Base-by-base conservation (phyloP, 1,140 invertebrate genomes). In the Argopecten irradians region DNA sequence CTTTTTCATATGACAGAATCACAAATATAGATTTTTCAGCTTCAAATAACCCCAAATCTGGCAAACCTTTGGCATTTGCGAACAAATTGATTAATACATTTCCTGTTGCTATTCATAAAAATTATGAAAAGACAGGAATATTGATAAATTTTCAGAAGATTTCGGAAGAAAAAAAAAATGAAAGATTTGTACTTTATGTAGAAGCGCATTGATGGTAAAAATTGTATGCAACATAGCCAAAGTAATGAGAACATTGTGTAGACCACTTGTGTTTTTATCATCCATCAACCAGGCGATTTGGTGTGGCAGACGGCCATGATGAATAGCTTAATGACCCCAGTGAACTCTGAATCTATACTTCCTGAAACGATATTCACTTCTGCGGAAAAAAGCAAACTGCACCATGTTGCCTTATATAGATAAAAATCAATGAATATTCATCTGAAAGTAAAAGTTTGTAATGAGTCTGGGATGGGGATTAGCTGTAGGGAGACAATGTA, bases 381-480 rank as follows among this genome's bases (percentile, higher is more conserved):
- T n/a, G n/a, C n/a, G 28, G 16, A 71, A 71, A 3, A 71, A 71
- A 28, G 22, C 55, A 71, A n/a, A 71, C 55, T 71, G n/a, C 55
- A 71, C 55, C 55, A 28, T 71, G 55, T 71, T 71, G 28, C 55
- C 55, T 71, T 28, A 28, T 28, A 71, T n/a, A 71, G 55, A 71
- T 71, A 71, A n/a, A 71, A 71, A 71, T 71, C 55, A 71, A 71
- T 71, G 55, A 71, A 71, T 28, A 71, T 71, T n/a, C 55, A 28
- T 71, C n/a, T 28, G 28, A 71, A 71, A 71, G 55, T 71, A n/a
- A 71, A 71, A 28, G 55, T 28, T n/a, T 71, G 55, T 71, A 71
- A 71, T 28, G 55, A 71, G 55, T 71, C 55, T 71, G 55, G 55
- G 22, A 5, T 71, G 14, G 22, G 22, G 55, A 71, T 71, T 71